Percentiles rank a stretch among this genome's conserved stretches.
phyloP scores from a whole-genome alignment of 2,113 vertebrate genomes.

The Carassius gibelio region DNA sequence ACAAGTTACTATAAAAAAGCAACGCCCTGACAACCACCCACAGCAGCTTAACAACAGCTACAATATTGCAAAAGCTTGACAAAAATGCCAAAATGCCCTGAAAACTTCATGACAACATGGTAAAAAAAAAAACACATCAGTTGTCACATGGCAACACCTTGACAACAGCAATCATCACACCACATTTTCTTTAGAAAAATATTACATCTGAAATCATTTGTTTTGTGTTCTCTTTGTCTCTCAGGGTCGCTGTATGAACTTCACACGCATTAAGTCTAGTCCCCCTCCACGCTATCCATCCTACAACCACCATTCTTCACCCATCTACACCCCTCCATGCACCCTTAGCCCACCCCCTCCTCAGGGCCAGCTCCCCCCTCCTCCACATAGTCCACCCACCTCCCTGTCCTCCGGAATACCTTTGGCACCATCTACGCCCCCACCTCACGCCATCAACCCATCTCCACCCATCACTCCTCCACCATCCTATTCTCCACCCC shows the following conservation, averaged over 20 bases:
- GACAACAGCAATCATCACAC: too few species aligned
- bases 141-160: too few species aligned
- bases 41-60: too few species aligned
- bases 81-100: too few species aligned
- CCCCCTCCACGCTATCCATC: constrained; percentile 77
- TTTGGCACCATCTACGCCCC: constrained; percentile 68
- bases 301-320: constrained; percentile 78
- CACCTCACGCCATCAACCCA: constrained; percentile 59
- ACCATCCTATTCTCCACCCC: constrained; percentile 76
- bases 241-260: constrained; percentile 92
- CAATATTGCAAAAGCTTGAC: too few species aligned
- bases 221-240: constrained; percentile 51
- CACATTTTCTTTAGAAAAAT: too few species aligned
- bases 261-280: constrained; percentile 83
- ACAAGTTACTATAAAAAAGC: too few species aligned
- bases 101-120: too few species aligned
- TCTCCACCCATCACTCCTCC: constrained; percentile 69
- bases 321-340: constrained; percentile 69
- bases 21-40: too few species aligned
- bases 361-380: constrained; percentile 69
- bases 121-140: too few species aligned
- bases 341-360: constrained; percentile 65
- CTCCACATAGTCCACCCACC: constrained; percentile 63
- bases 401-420: constrained; percentile 69
- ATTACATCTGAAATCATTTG: not conserved